A percentile compares a stretch with the other conserved stretches of the same genome.
Evolutionary conservation across 2,888 invertebrate species (phyloP).

Genomic region (Rhagophthalmus giganteus): DNA sequence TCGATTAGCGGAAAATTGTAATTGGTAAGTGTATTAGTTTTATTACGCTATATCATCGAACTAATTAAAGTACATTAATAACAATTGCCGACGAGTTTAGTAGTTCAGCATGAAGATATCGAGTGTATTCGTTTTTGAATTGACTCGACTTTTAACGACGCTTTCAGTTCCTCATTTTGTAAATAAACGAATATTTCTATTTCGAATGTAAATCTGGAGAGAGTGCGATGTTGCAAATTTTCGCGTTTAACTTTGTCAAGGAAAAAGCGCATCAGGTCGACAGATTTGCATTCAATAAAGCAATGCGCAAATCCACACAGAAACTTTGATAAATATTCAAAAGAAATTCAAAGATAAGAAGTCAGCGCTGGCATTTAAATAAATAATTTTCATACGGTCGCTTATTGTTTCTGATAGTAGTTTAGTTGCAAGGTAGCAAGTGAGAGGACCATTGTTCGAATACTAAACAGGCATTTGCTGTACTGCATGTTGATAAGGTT

Average conservation of each 20-base stretch:
- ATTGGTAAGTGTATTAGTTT: constrained; percentile 26
- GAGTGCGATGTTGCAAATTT: no score
- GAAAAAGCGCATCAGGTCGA: no score
- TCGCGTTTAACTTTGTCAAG: no score
- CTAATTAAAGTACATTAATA: constrained; percentile 20
- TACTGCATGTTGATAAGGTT: constrained; percentile 39
- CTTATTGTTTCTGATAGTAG: constrained; percentile 38
- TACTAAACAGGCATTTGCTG: constrained; percentile 38
- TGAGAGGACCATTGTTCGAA: constrained; percentile 32
- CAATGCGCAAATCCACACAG: constrained; percentile 5
- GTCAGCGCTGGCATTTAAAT: constrained; percentile 30
- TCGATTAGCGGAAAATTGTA: constrained; percentile 23
- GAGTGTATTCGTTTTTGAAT: neutral
- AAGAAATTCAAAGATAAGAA: constrained; percentile 13
- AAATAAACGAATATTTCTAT: no score
- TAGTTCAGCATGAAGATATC: neutral
- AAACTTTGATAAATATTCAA: constrained; percentile 14
- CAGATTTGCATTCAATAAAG: constrained; percentile 4
- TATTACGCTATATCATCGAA: constrained; percentile 10
- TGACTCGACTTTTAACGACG: neutral
- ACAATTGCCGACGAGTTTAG: constrained; percentile 1
- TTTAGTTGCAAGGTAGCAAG: constrained; percentile 34
- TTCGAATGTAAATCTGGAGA: no score
- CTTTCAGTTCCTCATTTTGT: neutral
- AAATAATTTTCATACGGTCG: constrained; percentile 31